Evolutionary conservation across 2,113 vertebrate genomes (phyloP).

Genomic region (Maccullochella peelii): DNA sequence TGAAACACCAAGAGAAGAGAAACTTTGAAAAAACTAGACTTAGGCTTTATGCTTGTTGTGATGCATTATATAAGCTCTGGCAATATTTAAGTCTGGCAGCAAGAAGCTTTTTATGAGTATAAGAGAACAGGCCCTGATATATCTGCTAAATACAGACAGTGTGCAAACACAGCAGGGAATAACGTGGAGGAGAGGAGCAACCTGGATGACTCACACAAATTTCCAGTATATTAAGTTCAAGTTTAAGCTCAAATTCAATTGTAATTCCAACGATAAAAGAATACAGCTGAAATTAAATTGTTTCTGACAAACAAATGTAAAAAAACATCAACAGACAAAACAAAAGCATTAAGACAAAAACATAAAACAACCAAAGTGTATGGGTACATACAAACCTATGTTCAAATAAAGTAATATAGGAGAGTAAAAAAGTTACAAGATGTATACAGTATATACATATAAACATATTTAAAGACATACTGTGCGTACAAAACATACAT

Average conservation of each 20-base stretch:
- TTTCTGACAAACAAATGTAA: not conserved
- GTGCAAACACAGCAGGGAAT: slow-evolving; percentile 9
- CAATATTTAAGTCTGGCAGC: slow-evolving; percentile 21
- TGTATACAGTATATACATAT: not conserved
- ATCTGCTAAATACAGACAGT: not conserved
- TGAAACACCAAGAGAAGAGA: not conserved
- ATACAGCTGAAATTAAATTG: not conserved
- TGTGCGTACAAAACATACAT: not conserved
- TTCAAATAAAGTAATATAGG: not conserved
- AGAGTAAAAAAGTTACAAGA: too few species aligned
- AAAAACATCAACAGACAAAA: not conserved
- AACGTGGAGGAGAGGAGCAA: not conserved
- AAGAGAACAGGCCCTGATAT: not conserved
- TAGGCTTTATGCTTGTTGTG: slow-evolving; percentile 7
- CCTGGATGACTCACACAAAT: not conserved
- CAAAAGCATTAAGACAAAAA: not conserved
- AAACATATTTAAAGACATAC: not conserved
- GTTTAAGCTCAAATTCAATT: not conserved
- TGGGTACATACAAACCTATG: not conserved
- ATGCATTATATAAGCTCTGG: slow-evolving; percentile 11
- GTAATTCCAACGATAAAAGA: not conserved
- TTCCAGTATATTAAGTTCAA: not conserved
- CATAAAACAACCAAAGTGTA: not conserved
- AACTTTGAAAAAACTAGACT: slow-evolving; percentile 1
- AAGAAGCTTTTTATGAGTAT: not conserved